Percentiles rank a stretch among this genome's conserved stretches.
Evolutionary conservation across 2,797 vertebrate genomes (phyloP).

Genomic region (Protosalanx chinensis): DNA sequence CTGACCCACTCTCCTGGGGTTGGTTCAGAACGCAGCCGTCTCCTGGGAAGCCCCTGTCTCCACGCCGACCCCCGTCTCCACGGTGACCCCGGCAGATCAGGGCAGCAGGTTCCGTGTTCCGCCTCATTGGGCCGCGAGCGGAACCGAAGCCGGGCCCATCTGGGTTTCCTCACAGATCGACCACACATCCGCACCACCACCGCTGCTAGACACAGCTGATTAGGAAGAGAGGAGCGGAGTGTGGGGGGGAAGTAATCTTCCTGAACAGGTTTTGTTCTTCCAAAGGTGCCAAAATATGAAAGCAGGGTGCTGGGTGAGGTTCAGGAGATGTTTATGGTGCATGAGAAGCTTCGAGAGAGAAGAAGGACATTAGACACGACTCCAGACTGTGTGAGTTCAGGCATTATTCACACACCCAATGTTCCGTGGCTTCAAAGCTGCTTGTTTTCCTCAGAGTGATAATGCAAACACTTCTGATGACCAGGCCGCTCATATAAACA

Average conservation of each 20-base stretch:
- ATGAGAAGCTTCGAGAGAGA: neutral
- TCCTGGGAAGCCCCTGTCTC: conserved; percentile 20
- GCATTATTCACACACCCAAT: neutral
- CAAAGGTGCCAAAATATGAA: conserved; percentile 2
- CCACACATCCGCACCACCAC: conserved; percentile 5
- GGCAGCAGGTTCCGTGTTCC: conserved; percentile 26
- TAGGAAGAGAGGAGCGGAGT: neutral
- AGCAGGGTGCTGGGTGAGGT: neutral
- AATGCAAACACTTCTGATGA: neutral
- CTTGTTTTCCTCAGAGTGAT: neutral
- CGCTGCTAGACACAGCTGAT: conserved; percentile 8
- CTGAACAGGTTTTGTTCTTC: neutral
- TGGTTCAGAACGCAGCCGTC: conserved; percentile 16
- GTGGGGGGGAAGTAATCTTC: neutral
- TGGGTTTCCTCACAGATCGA: neutral
- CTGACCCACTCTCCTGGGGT: conserved; percentile 26
- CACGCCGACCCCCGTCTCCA: conserved; percentile 32
- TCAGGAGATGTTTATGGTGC: neutral
- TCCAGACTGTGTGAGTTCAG: neutral
- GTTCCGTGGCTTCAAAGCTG: neutral
- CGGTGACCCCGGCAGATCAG: conserved; percentile 27
- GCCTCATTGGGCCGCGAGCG: conserved; percentile 41
- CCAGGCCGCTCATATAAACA: neutral
- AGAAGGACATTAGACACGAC: neutral
- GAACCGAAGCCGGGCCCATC: conserved; percentile 24